A percentile compares a stretch with the other conserved stretches of the same genome.
phyloP scores from a whole-genome alignment of 2,888 invertebrate species.

The Nephrotoma appendiculata region DNA sequence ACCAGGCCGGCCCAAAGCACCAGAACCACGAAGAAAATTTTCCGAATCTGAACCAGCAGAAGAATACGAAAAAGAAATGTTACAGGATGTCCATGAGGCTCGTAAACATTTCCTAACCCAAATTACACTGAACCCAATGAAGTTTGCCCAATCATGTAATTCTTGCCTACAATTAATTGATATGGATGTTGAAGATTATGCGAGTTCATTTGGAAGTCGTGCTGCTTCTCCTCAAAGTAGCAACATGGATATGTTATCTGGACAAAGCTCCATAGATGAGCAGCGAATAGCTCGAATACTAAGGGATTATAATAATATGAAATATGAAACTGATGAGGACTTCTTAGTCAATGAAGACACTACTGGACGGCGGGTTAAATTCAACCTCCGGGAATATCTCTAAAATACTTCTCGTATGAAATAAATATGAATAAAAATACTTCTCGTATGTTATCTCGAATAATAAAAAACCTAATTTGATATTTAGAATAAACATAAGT shows the following conservation, averaged over 20 bases:
- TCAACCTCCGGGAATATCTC: neutral
- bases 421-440: neutral
- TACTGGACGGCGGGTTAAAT: neutral
- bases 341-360: neutral
- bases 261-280: neutral
- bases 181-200: neutral
- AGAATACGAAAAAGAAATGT: neutral
- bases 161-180: neutral
- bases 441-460: neutral
- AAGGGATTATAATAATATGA: no score
- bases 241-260: neutral
- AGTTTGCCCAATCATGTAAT: neutral
- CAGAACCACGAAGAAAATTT: neutral
- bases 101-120: neutral
- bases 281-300: neutral
- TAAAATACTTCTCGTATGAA: neutral
- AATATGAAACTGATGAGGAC: no score
- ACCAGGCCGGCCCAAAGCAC: neutral
- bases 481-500: neutral
- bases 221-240: neutral
- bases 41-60: neutral
- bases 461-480: neutral
- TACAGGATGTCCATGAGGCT: neutral
- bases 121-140: neutral
- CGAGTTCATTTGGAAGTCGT: neutral